Evolutionary conservation across 2,888 invertebrate species (phyloP), one percentile per base, ranked within the genome.

Genomic region (Drosophila melanosoma): DNA sequence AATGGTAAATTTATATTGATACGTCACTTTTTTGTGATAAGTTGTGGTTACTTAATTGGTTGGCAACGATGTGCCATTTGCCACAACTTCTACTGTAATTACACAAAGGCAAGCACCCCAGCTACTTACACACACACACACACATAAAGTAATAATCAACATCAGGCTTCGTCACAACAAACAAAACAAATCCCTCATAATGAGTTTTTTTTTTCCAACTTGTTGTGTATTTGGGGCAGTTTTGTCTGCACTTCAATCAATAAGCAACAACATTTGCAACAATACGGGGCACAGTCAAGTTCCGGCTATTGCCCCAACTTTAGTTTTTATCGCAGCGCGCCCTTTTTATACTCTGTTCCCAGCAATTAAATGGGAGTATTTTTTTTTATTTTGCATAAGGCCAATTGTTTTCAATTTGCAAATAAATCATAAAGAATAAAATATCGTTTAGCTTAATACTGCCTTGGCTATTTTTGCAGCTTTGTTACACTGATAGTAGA

Each of bases 191-290:
- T 65, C 64, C 71, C 69, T 51, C 61, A 60, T 75, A 80, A 82
- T 82, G 67, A 80, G 78, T 45, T 23, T 45, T 20, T 40, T 40
- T 73, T 79, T 78, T 79, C 69, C 76, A 77, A 89, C 85, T 89
- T 82, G 79, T 79, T 89, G 83, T 87, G 81, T 83, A 89, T 82
- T 84, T 89, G 84, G 87, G 79, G 82, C 85, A 80, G 63, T 67
- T 81, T 63, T 56, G 59, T 76, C 38, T 78, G 66, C 82, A 86
- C 83, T 89, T 89, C 86, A 87, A 87, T 87, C 87, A 88, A 87
- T 87, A 87, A 77, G 71, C 79, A 69, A 67, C 58, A 66, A 20
- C 53, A 65, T 56, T 64, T 81, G 67, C 56, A 83, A 68, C 60
- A 81, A 76, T 60, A 61, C 61, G 51, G 17, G 33, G 68, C 58